These are phyloP conservation scores for Hoplostethus atlanticus DNA, from an alignment of 2,797 vertebrate genomes.

Conservation along the genomic window DNA sequence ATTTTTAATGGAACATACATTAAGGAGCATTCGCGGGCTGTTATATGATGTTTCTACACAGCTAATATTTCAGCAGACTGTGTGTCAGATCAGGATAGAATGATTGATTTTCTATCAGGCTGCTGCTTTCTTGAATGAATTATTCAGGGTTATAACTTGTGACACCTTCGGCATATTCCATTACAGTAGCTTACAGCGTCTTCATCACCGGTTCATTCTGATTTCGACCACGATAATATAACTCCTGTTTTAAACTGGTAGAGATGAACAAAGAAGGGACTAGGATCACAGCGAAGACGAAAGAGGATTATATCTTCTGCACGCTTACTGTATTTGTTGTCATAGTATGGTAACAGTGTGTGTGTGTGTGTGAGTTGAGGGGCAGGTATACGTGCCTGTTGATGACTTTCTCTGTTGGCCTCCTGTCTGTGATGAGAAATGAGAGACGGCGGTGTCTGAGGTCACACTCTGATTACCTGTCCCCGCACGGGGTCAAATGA, in stretches of 20 bases:
- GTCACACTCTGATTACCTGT: constrained; percentile 83
- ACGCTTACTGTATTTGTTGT: not conserved
- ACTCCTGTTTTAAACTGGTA: constrained; percentile 40
- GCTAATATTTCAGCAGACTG: constrained; percentile 80
- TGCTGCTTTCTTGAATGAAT: constrained; percentile 77
- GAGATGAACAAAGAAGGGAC: constrained; percentile 12
- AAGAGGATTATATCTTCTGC: constrained; percentile 1
- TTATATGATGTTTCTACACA: constrained; percentile 73
- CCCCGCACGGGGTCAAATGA: constrained; percentile 75
- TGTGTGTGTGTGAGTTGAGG: constrained; percentile 2
- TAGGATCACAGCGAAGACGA: not conserved
- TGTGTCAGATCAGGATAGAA: constrained; percentile 72
- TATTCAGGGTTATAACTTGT: constrained; percentile 79
- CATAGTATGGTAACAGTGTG: not conserved
- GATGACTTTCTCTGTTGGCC: constrained; percentile 80
- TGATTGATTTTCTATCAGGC: constrained; percentile 83
- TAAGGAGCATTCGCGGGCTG: constrained; percentile 77
- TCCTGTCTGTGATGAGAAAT: constrained; percentile 78
- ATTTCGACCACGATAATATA: constrained; percentile 55
- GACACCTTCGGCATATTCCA: constrained; percentile 79
- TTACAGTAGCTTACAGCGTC: constrained; percentile 71
- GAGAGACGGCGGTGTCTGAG: constrained; percentile 78
- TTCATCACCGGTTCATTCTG: constrained; percentile 45
- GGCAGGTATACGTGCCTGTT: constrained; percentile 47
- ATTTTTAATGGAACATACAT: constrained; percentile 87